Conservation (phyloP, 2,888 invertebrate species). For the Enchytraeus crypticus region DNA sequence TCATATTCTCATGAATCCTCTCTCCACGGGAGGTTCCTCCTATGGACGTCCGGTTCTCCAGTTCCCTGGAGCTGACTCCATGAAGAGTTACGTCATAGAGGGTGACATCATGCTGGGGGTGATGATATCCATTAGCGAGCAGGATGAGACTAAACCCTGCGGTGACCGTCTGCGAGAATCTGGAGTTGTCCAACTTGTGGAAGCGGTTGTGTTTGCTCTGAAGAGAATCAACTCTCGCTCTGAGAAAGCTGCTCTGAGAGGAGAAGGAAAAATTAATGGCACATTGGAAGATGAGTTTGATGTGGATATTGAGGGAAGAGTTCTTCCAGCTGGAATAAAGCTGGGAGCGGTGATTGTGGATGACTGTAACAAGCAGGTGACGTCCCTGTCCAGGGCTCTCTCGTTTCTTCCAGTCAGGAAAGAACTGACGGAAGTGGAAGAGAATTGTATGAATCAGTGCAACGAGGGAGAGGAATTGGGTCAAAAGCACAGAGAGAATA, state of each 20-base stretch:
- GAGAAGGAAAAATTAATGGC: neutral
- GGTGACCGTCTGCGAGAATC: constrained; percentile 24
- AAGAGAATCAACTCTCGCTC: constrained; percentile 25
- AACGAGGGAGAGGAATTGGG: neutral
- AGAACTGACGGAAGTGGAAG: neutral
- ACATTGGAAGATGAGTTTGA: too few relatives aligned
- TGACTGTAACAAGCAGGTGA: constrained; percentile 33
- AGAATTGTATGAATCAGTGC: neutral
- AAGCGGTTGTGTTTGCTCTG: constrained; percentile 31
- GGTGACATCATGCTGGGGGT: constrained; percentile 31
- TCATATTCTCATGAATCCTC: too few relatives aligned
- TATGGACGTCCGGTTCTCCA: neutral
- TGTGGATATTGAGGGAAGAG: too few relatives aligned
- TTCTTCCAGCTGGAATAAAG: constrained; percentile 25
- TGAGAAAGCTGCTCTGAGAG: neutral
- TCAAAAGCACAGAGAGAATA: too few relatives aligned
- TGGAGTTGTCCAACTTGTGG: constrained; percentile 30
- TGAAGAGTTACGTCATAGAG: constrained; percentile 13
- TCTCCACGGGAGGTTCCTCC: neutral
- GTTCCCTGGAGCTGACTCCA: neutral
- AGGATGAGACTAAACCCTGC: constrained; percentile 15
- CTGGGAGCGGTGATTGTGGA: constrained; percentile 34
- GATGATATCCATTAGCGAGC: constrained; percentile 26
- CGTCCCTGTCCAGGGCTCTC: constrained; percentile 30
- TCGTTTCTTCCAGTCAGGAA: constrained; percentile 28